Conservation (phyloP, 2,797 vertebrate genomes). For the Ficedula albicollis region DNA sequence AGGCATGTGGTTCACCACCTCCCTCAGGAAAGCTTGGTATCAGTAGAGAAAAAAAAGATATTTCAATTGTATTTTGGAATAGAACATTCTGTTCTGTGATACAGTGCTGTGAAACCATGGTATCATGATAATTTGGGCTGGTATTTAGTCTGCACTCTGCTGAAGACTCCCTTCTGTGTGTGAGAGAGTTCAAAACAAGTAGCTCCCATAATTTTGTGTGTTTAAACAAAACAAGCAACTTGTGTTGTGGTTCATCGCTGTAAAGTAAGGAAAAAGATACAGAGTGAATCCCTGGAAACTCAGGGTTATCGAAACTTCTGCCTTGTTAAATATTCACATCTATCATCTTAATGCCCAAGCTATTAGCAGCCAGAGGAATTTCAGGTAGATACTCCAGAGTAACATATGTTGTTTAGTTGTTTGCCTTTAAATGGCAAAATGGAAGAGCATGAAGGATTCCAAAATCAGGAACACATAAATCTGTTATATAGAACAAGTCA, state of each 20-base stretch:
- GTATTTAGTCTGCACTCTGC: not conserved
- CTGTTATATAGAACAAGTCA: not conserved
- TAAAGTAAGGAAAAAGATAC: not conserved
- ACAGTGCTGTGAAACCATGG: not conserved
- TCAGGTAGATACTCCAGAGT: not conserved
- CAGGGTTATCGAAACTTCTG: not conserved
- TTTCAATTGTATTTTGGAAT: not conserved
- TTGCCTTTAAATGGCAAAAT: not conserved
- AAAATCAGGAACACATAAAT: not conserved
- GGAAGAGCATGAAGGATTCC: not conserved
- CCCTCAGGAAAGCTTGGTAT: not conserved
- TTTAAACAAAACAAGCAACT: not conserved
- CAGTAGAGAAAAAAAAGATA: not conserved
- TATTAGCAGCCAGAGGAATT: not conserved
- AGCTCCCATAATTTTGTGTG: not conserved
- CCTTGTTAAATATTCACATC: not conserved
- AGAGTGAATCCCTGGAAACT: not conserved
- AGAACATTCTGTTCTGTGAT: not conserved
- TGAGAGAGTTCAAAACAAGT: not conserved
- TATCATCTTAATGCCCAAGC: not conserved
- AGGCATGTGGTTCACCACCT: not conserved
- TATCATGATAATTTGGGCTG: not conserved
- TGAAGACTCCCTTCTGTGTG: not conserved
- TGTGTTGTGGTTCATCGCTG: not conserved
- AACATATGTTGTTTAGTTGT: not conserved